Evolutionary conservation across 2,888 invertebrate species (phyloP).

Genomic region (Rotaria magnacalcarata): DNA sequence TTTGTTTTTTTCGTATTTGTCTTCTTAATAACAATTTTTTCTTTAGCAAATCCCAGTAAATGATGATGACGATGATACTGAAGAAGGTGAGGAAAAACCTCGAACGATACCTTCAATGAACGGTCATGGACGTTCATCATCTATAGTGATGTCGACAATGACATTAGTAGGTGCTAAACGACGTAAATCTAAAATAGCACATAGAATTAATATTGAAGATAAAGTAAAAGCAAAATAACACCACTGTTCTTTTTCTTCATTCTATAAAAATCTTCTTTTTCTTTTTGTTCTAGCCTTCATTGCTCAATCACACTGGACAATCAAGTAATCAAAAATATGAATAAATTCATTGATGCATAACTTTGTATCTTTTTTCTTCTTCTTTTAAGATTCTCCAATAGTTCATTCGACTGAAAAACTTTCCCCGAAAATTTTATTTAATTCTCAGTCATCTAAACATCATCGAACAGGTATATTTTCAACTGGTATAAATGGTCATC

Average conservation of each 20-base stretch:
- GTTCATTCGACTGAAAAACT: not conserved
- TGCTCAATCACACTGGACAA: not conserved
- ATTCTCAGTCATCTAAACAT: not conserved
- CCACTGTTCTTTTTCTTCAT: not conserved
- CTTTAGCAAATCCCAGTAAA: not conserved
- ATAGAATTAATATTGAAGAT: constrained; percentile 23
- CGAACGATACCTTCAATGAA: not conserved
- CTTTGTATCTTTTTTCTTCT: not conserved
- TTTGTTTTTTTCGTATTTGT: not conserved
- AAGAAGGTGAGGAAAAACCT: constrained; percentile 25
- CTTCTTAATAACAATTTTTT: no score
- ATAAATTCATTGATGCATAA: no score
- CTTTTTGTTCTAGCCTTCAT: not conserved
- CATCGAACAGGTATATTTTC: not conserved
- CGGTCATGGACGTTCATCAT: not conserved
- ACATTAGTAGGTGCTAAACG: constrained; percentile 29
- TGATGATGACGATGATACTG: constrained; percentile 3
- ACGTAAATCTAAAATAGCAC: constrained; percentile 18
- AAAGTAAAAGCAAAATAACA: not conserved
- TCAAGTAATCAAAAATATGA: not conserved
- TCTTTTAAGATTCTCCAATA: not conserved
- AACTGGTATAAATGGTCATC: not conserved
- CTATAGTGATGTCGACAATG: not conserved
- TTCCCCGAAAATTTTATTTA: not conserved
- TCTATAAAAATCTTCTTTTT: not conserved